Evolutionary conservation across 2,113 vertebrate species (phyloP).

Genomic region (Pteropus alecto): DNA sequence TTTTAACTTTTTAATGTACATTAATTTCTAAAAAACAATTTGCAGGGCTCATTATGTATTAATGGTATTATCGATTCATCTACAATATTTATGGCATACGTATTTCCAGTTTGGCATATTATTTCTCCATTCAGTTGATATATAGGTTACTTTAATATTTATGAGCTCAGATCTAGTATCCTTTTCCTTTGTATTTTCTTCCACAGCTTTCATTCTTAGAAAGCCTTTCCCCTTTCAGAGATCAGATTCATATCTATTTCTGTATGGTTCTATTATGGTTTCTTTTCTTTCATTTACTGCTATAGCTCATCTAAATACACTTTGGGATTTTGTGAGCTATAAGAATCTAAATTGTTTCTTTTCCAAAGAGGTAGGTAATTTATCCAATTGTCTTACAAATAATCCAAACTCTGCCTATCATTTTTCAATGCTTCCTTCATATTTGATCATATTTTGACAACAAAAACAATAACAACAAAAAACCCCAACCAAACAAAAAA

Average conservation of each 20-base stretch:
- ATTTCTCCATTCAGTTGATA: background rate
- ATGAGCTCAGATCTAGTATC: background rate
- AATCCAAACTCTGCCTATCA: background rate
- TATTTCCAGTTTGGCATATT: background rate
- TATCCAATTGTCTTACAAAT: background rate
- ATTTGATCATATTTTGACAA: background rate
- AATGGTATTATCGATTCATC: background rate
- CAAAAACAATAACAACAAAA: background rate
- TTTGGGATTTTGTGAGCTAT: background rate
- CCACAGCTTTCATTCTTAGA: background rate
- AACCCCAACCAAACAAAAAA: background rate
- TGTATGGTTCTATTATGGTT: background rate
- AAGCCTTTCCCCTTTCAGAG: background rate
- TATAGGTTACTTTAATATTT: slow-evolving; percentile 30
- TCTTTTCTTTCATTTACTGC: background rate
- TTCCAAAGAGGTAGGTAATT: background rate
- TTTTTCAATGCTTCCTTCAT: background rate
- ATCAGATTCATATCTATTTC: background rate
- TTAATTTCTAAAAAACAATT: background rate
- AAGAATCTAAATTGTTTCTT: background rate
- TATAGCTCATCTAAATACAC: background rate
- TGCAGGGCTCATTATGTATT: background rate
- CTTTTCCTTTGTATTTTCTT: background rate
- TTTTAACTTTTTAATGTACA: background rate
- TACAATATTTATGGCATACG: background rate